Percentiles rank a stretch among this genome's conserved stretches.
Evolutionary conservation across 2,113 vertebrate species (phyloP).

Genomic region (Brachyhypopomus gauderio): DNA sequence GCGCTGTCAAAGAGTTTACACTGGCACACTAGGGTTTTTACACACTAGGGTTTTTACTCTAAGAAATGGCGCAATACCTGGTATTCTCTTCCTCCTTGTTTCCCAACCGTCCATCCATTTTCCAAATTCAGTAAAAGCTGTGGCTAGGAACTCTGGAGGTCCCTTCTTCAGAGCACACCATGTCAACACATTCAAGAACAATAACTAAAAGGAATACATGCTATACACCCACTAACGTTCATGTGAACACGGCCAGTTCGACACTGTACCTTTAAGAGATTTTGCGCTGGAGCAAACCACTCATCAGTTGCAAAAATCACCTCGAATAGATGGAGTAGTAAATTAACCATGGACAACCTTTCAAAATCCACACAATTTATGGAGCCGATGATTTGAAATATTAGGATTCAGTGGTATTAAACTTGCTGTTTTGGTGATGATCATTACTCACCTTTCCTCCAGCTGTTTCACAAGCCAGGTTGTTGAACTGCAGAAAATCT

Average conservation of each 20-base stretch:
- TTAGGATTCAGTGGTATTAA: neutral
- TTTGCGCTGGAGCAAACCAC: slow-evolving; percentile 76
- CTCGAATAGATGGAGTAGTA: slow-evolving; percentile 52
- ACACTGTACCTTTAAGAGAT: slow-evolving; percentile 74
- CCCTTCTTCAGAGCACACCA: slow-evolving; percentile 63
- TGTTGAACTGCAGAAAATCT: slow-evolving; percentile 73
- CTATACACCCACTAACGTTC: neutral
- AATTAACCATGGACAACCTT: neutral
- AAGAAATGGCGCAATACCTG: slow-evolving; percentile 64
- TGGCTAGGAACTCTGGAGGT: slow-evolving; percentile 65
- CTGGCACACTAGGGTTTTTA: neutral
- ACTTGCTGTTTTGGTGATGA: neutral
- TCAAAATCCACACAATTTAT: neutral
- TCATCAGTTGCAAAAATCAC: slow-evolving; percentile 78
- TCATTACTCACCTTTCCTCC: slow-evolving; percentile 70
- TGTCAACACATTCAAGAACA: neutral
- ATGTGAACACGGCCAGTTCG: neutral
- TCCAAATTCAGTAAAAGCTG: slow-evolving; percentile 76
- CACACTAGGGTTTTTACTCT: neutral
- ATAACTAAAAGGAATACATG: neutral
- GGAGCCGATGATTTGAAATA: neutral
- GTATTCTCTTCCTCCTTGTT: slow-evolving; percentile 76
- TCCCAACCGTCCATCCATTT: slow-evolving; percentile 86
- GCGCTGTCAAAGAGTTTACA: neutral
- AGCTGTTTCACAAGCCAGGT: slow-evolving; percentile 69